Evolutionary conservation across 2,113 vertebrate genomes (phyloP), one percentile per base, ranked within the genome.

Genomic region (Eptesicus fuscus): DNA sequence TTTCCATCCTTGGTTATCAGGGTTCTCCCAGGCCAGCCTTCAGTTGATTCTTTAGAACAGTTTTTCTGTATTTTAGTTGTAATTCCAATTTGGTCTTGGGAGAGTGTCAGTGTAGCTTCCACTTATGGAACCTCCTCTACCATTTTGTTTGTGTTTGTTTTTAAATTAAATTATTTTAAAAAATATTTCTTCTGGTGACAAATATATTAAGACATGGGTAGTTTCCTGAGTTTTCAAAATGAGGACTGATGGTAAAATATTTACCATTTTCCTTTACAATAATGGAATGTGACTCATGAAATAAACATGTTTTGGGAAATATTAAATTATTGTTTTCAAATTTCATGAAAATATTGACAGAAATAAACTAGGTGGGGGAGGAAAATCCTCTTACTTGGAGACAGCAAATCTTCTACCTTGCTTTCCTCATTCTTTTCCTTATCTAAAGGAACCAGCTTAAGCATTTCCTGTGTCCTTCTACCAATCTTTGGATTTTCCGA

Each of bases 371-470:
- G 23, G 0, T 32, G 40, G 1, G 51, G 77, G 90, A 96, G 73
- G 6, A 93, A 83, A 77, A 71, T 94, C n/a, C 79, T 22, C 14
- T 51, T 76, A 49, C 73, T 76, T 49, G 77, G 10, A 22, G 47
- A 44, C 88, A 1, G 51, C 49, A 5, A 37, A 69, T 92, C 28
- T 74, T 23, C 16, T 63, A 51, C 71, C 28, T 40, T 90, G 22
- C 23, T 71, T 74, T 92, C 13, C 12, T 91, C 37, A 32, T 44
- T 92, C 69, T 18, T 96, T 80, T 95, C 47, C 61, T 97, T 97
- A 94, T 86, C 80, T 95, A 92, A 94, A 25, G 76, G 79, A 83
- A 95, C 37, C 63, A 96, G 83, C 85, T 80, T 83, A 80, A 23
- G 11, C 32, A 56, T 83, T 65, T 90, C 63, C 90, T 37, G 0